Base-by-base conservation (phyloP, 1,140 invertebrate genomes). In the Drosophila obscura region DNA sequence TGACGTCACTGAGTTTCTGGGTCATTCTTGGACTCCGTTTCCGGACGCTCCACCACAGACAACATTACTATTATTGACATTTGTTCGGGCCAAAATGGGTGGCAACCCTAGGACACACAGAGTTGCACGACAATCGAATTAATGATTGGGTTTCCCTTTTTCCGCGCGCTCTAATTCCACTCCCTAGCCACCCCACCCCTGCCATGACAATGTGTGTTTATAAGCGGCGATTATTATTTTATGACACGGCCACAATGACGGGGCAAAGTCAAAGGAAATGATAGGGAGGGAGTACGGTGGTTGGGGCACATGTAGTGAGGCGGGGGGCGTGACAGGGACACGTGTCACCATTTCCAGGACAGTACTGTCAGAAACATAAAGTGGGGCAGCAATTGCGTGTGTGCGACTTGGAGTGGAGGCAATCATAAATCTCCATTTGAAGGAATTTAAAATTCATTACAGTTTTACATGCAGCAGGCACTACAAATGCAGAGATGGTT, bases 191-290 rank as follows among this genome's bases (percentile, higher is more conserved):
- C 13, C 3, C 0, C 35, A 6, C 15, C 50, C 22, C 13, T 2
- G 19, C 5, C 43, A 77, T 79, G 77, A 79, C 77, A 63, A 64
- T 69, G 59, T 71, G 66, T 50, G 60, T 65, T 83, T 78, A 65
- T 78, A 78, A 83, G 79, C 80, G 80, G 65, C 58, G 56, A 84
- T 84, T 87, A 87, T 81, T 87, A 76, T 81, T 87, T 87, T 85
- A 82, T 87, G 69, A 76, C 67, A 72, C 49, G 73, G 28, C 43
- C 57, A 24, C 73, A 62, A 73, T 57, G 56, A 71, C 69, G n/a
- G 41, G 35, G 52, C 53, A 60, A 69, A 69, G 35, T 69, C 77
- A 48, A 80, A 79, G 71, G 80, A 84, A 61, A 53, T 13, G 31
- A 49, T 15, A 31, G 4, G 24, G 61, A 39, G 35, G 35, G 39